These are phyloP conservation scores for Euwallacea fornicatus DNA, from an alignment of 1,140 invertebrate genomes.

Conservation along the genomic window DNA sequence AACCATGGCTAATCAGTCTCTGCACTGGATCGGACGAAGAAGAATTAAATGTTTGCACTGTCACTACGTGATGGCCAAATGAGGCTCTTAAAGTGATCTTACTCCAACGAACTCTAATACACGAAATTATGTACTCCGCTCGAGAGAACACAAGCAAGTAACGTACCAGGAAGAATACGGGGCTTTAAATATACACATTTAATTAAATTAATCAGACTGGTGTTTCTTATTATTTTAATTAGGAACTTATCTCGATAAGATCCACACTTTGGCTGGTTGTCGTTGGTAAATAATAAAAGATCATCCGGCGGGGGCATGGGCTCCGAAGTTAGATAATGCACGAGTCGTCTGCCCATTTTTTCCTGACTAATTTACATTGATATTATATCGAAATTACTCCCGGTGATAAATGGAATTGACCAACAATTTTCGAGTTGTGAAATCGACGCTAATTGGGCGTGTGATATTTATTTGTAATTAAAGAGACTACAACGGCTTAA, in stretches of 20 bases:
- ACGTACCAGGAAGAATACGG: conserved; percentile 1
- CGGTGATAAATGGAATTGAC: background rate
- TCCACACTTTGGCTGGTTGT: conserved; percentile 7
- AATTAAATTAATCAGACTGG: background rate
- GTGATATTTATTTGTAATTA: background rate
- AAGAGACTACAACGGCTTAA: background rate
- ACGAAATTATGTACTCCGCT: background rate
- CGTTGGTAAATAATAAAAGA: background rate
- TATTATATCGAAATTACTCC: background rate
- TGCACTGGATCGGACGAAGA: too few species aligned
- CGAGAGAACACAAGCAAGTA: conserved; percentile 1
- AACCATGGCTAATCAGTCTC: too few species aligned
- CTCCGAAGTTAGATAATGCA: conserved; percentile 1
- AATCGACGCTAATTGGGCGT: background rate
- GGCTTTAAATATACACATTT: conserved; percentile 8
- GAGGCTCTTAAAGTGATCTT: background rate
- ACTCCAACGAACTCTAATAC: background rate
- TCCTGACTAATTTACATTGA: background rate
- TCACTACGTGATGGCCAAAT: background rate
- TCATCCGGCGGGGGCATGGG: background rate
- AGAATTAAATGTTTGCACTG: background rate
- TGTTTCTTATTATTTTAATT: conserved; percentile 6
- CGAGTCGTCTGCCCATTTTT: background rate
- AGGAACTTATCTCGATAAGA: background rate
- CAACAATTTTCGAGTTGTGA: background rate